Conservation (phyloP, 2,113 vertebrate species). For the Calidris pygmaea region DNA sequence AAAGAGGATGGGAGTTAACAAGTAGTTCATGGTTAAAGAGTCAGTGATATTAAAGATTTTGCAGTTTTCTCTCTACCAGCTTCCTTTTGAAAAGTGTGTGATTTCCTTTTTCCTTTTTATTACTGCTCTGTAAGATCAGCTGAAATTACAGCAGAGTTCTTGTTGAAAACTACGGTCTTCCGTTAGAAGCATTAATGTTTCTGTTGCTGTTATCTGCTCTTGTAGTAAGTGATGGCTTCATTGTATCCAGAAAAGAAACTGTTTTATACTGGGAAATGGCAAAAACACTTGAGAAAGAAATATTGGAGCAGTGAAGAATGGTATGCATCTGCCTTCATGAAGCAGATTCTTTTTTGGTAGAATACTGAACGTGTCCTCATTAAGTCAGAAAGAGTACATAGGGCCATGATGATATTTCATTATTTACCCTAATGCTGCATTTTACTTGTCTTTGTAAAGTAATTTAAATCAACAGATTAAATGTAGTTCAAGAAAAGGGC, state of each 20-base stretch:
- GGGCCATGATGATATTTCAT: not conserved
- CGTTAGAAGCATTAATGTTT: not conserved
- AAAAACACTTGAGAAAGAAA: not conserved
- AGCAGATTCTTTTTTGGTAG: not conserved
- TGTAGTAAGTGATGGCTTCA: not conserved
- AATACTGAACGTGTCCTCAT: not conserved
- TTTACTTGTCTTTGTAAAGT: not conserved
- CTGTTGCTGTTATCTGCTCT: not conserved
- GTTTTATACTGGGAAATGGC: not conserved
- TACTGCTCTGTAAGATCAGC: not conserved
- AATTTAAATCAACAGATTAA: not conserved
- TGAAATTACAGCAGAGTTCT: not conserved
- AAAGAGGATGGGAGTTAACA: not conserved
- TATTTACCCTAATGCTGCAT: not conserved
- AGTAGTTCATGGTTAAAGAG: not conserved
- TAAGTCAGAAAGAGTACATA: not conserved
- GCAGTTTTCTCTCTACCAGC: not conserved
- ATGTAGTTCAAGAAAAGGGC: not conserved
- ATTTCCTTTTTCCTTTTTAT: not conserved
- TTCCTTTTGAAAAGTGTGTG: not conserved
- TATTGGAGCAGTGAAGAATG: not conserved
- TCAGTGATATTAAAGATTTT: not conserved
- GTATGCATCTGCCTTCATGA: not conserved
- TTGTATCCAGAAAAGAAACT: not conserved
- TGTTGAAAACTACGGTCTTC: not conserved